phyloP scores from a whole-genome alignment of 1,140 invertebrate species.

The Drosophila pseudoananassae region DNA sequence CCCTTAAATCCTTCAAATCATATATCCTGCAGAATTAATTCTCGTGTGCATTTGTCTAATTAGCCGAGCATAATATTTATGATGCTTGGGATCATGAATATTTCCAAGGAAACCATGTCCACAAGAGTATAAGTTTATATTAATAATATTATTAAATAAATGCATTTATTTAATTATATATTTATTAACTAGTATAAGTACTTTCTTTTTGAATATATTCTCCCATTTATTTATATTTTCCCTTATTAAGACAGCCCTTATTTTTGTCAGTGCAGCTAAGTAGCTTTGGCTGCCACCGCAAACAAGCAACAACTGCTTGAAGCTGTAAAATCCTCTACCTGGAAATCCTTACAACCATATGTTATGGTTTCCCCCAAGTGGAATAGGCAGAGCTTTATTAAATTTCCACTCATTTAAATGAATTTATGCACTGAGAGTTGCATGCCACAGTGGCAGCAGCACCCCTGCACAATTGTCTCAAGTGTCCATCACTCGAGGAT shows the following conservation, averaged over 20 bases:
- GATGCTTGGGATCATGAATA: neutral
- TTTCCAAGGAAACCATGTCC: neutral
- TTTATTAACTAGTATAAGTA: no score
- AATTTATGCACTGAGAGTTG: conserved; percentile 28
- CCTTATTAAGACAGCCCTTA: no score
- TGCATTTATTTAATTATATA: no score
- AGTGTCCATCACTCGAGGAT: conserved; percentile 34
- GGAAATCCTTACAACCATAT: neutral
- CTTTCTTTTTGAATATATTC: neutral
- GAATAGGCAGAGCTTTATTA: conserved; percentile 23
- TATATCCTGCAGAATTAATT: neutral
- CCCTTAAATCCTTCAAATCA: conserved; percentile 19
- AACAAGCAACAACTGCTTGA: conserved; percentile 26
- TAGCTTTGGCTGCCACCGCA: conserved; percentile 20
- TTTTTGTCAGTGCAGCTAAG: conserved; percentile 22
- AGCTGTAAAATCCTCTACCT: conserved; percentile 21
- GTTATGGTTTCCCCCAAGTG: neutral
- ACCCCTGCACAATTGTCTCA: conserved; percentile 18
- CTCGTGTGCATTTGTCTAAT: neutral
- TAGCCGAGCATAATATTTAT: neutral
- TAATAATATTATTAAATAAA: no score
- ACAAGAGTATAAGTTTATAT: no score
- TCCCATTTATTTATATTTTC: neutral
- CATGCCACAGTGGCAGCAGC: neutral
- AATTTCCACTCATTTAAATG: conserved; percentile 40